Evolutionary conservation across 1,140 invertebrate species (phyloP).

Genomic region (Lanistes nyassanus): DNA sequence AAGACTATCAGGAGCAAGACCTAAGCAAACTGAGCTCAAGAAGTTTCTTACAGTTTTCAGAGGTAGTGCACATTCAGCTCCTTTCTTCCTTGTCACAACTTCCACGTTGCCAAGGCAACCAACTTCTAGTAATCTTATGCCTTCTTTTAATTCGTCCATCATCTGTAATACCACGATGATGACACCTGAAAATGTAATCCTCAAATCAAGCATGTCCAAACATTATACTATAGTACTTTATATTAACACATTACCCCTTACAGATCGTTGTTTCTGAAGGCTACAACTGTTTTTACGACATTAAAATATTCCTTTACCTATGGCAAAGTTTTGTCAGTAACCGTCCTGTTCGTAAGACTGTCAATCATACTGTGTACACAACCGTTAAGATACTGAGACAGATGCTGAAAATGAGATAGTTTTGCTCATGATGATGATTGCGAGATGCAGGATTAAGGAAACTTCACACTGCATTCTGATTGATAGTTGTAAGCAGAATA

Average conservation of each 20-base stretch:
- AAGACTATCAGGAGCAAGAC: not conserved
- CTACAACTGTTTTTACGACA: not conserved
- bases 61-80: not conserved
- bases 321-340: not conserved
- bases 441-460: too few species aligned
- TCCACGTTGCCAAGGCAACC: conserved; percentile 20
- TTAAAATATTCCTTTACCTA: not conserved
- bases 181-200: not conserved
- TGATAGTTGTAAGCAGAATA: too few species aligned
- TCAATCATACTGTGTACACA: too few species aligned
- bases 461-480: too few species aligned
- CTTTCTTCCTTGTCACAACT: conserved; percentile 1
- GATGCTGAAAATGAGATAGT: too few species aligned
- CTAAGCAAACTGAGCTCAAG: not conserved
- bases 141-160: not conserved
- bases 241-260: not conserved
- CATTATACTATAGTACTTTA: not conserved
- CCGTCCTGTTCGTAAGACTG: too few species aligned
- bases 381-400: too few species aligned
- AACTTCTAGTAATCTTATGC: conserved; percentile 11
- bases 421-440: too few species aligned
- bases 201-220: not conserved
- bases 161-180: not conserved
- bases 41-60: conserved; percentile 16
- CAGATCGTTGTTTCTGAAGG: not conserved